Percentiles rank a stretch among this genome's conserved stretches.
These are phyloP conservation scores for Neoniphon sammara DNA, from an alignment of 2,797 vertebrate genomes.

Conservation along the genomic window DNA sequence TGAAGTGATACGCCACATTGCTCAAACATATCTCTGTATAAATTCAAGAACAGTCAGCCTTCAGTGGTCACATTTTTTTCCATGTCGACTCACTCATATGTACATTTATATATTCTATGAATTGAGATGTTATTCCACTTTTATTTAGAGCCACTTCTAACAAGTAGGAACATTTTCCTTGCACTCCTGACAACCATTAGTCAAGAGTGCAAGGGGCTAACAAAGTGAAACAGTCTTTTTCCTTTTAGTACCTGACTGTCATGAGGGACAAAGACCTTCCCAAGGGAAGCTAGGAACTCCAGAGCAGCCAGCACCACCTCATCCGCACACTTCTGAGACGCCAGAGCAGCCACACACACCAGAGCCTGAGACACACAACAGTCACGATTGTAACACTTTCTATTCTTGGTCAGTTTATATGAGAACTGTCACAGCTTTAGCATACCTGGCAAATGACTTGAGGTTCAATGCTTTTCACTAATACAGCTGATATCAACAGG, in stretches of 20 bases:
- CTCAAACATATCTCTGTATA: too few species aligned
- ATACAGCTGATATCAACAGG: conserved; percentile 82
- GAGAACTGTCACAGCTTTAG: neutral
- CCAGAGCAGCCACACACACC: conserved; percentile 82
- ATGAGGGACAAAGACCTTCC: conserved; percentile 86
- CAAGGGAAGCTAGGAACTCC: conserved; percentile 88
- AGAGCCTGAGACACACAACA: conserved; percentile 80
- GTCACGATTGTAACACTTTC: conserved; percentile 1
- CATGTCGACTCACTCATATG: neutral
- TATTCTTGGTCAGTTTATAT: neutral
- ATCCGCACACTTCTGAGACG: conserved; percentile 82
- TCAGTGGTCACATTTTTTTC: neutral
- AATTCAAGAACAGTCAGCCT: too few species aligned
- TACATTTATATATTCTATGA: neutral
- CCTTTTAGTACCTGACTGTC: conserved; percentile 85
- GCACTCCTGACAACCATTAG: neutral
- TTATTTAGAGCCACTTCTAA: neutral
- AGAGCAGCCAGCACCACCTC: conserved; percentile 84
- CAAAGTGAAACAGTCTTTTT: neutral
- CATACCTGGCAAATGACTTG: conserved; percentile 87
- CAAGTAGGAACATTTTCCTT: neutral
- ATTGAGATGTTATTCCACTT: too few species aligned
- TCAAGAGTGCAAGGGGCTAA: neutral
- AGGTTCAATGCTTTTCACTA: conserved; percentile 85
- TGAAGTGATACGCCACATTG: too few species aligned